These are phyloP conservation scores for Pandemis heparana DNA, from an alignment of 2,888 invertebrate genomes.

Conservation along the genomic window DNA sequence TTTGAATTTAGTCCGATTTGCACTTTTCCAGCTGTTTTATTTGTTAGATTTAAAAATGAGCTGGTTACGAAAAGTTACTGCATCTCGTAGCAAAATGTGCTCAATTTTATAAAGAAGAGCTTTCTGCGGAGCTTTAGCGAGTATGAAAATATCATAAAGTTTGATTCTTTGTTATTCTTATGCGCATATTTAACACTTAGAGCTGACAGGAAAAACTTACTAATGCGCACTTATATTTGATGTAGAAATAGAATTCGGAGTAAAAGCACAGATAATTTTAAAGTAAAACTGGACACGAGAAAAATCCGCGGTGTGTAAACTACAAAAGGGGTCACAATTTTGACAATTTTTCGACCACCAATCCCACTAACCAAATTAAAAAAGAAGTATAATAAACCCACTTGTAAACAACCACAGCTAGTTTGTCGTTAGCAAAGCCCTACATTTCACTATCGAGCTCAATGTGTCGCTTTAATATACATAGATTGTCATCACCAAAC, in stretches of 20 bases:
- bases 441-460: not conserved
- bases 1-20: too few relatives aligned
- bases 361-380: too few relatives aligned
- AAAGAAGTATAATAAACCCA: too few relatives aligned
- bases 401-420: not conserved
- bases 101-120: slow-evolving; percentile 1
- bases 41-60: not conserved
- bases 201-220: not conserved
- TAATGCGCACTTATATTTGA: not conserved
- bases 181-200: slow-evolving; percentile 22
- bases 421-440: not conserved
- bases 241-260: too few relatives aligned
- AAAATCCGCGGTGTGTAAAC: too few relatives aligned
- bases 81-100: not conserved
- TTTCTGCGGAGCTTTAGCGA: not conserved
- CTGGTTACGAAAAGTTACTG: not conserved
- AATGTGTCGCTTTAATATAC: not conserved
- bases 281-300: too few relatives aligned
- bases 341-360: too few relatives aligned
- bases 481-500: slow-evolving; percentile 9
- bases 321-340: too few relatives aligned
- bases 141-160: slow-evolving; percentile 22
- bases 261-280: too few relatives aligned
- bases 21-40: too few relatives aligned
- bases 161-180: slow-evolving; percentile 19